phyloP scores from a whole-genome alignment of 2,888 invertebrate species.

The Morpho achilles region DNA sequence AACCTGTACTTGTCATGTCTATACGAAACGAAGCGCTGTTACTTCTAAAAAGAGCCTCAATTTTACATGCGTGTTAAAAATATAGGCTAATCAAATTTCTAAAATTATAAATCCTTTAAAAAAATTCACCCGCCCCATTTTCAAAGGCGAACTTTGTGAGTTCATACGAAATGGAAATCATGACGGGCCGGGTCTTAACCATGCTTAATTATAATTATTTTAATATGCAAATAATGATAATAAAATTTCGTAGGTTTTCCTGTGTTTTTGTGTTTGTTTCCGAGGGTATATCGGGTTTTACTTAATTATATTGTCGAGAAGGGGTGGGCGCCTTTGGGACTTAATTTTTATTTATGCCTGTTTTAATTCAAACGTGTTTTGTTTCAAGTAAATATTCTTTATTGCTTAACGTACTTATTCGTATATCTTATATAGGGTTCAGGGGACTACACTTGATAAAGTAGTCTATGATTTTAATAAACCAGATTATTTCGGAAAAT shows the following conservation, averaged over 20 bases:
- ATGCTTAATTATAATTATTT: slow-evolving; percentile 69
- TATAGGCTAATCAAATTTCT: slow-evolving; percentile 16
- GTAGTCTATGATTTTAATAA: too few relatives aligned
- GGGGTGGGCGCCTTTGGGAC: slow-evolving; percentile 38
- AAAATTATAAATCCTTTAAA: slow-evolving; percentile 37
- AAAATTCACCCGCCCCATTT: slow-evolving; percentile 12
- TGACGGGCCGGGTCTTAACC: slow-evolving; percentile 41
- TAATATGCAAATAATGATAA: slow-evolving; percentile 79
- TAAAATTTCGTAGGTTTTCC: slow-evolving; percentile 68
- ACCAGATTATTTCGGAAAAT: too few relatives aligned
- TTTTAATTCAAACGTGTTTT: slow-evolving; percentile 35
- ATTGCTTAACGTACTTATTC: neutral
- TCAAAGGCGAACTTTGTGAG: slow-evolving; percentile 34
- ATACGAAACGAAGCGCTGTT: too few relatives aligned
- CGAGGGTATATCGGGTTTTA: slow-evolving; percentile 70
- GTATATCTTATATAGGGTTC: too few relatives aligned
- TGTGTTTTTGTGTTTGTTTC: slow-evolving; percentile 65
- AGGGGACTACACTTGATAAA: too few relatives aligned
- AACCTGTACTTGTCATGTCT: too few relatives aligned
- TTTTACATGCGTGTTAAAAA: slow-evolving; percentile 5
- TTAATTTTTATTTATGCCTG: slow-evolving; percentile 72
- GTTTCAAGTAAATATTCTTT: slow-evolving; percentile 32
- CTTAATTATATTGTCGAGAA: slow-evolving; percentile 32
- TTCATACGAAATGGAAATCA: slow-evolving; percentile 29
- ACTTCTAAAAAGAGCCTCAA: too few relatives aligned